A percentile compares a stretch with the other conserved stretches of the same genome.
phyloP scores from a whole-genome alignment of 92 coral and sea anemone species.

The Umimayanthus kanabou region DNA sequence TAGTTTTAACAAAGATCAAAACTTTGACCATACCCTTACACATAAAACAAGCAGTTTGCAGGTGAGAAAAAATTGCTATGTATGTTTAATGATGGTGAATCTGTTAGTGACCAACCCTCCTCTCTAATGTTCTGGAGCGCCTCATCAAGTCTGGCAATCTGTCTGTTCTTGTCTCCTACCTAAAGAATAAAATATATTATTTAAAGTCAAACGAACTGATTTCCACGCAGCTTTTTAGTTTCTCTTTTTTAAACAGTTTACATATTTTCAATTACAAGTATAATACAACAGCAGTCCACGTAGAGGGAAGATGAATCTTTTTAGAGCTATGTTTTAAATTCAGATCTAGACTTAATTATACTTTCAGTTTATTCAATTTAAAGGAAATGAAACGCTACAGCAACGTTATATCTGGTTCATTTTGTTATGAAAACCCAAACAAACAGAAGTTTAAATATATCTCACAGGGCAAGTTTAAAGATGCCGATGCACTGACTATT shows the following conservation, averaged over 20 bases:
- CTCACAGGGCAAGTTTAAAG: too few relatives aligned
- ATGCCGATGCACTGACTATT: too few relatives aligned
- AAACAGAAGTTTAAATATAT: neutral
- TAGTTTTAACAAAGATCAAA: too few relatives aligned
- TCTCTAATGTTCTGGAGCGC: neutral
- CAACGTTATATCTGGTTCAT: too few relatives aligned
- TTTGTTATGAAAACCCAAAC: neutral
- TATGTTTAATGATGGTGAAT: neutral
- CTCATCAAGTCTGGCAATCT: conserved; percentile 7
- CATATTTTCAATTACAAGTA: neutral
- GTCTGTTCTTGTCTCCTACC: neutral
- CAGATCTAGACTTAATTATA: too few relatives aligned
- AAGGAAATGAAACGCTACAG: neutral
- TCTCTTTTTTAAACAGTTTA: neutral
- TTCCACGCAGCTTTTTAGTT: neutral
- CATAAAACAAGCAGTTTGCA: neutral
- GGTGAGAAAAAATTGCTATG: neutral
- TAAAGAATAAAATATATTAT: neutral
- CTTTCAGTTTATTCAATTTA: neutral
- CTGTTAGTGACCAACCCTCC: neutral
- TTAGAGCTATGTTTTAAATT: neutral
- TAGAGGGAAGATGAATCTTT: neutral
- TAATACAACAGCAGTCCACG: too few relatives aligned
- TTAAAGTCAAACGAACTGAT: neutral
- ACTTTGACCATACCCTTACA: too few relatives aligned